phyloP scores from a whole-genome alignment of 2,797 vertebrate species.

The Amniataba percoides region DNA sequence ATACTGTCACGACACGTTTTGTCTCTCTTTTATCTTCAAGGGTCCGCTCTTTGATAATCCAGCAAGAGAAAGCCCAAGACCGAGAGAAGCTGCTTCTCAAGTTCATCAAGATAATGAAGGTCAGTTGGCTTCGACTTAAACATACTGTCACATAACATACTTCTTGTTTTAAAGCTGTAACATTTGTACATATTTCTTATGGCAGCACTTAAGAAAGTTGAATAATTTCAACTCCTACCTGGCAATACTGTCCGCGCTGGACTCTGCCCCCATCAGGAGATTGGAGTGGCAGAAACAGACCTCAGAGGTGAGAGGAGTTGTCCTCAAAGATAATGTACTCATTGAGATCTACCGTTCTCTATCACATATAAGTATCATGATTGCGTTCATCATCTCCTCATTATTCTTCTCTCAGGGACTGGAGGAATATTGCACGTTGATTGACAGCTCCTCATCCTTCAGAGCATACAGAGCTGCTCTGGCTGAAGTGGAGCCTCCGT shows the following conservation, averaged over 20 bases:
- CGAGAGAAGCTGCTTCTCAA: constrained; percentile 96
- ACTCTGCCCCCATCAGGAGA: constrained; percentile 97
- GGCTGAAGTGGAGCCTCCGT: constrained; percentile 96
- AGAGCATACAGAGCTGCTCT: constrained; percentile 96
- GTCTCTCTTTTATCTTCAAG: constrained; percentile 73
- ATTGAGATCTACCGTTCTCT: background rate
- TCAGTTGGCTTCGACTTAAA: constrained; percentile 52
- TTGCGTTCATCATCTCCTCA: background rate
- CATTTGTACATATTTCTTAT: constrained; percentile 2
- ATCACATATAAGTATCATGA: background rate
- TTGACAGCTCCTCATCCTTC: constrained; percentile 99
- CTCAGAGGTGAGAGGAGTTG: constrained; percentile 90
- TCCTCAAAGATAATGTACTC: background rate
- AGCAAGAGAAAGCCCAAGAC: constrained; percentile 98
- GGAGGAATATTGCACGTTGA: constrained; percentile 98
- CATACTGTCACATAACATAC: background rate
- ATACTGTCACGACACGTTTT: background rate
- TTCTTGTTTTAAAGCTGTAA: background rate
- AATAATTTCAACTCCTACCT: constrained; percentile 99
- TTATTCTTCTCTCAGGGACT: constrained; percentile 86
- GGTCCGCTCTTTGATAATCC: constrained; percentile 99
- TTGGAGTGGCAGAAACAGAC: constrained; percentile 99
- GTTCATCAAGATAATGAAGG: constrained; percentile 99
- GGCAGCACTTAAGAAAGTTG: constrained; percentile 97
- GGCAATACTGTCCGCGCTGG: constrained; percentile 97